These are phyloP conservation scores for Archips crataeganus DNA, from an alignment of 2,888 invertebrate genomes.

Conservation along the genomic window DNA sequence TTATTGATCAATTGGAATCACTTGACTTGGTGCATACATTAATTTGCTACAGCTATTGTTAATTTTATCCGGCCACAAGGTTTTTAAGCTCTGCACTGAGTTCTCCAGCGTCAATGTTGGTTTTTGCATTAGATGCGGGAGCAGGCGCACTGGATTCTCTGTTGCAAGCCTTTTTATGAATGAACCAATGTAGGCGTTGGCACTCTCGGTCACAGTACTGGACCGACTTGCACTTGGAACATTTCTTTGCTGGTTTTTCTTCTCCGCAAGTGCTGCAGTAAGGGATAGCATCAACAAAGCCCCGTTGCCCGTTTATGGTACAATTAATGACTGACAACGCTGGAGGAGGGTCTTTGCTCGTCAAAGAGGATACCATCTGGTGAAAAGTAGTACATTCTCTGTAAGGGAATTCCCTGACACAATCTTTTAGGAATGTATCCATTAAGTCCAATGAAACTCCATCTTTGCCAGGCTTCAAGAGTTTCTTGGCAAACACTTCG, in stretches of 20 bases:
- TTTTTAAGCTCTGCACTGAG: conserved; percentile 83
- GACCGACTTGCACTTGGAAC: conserved; percentile 96
- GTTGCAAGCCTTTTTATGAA: conserved; percentile 94
- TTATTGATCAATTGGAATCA: conserved; percentile 35
- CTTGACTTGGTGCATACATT: conserved; percentile 41
- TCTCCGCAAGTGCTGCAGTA: conserved; percentile 95
- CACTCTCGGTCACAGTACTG: conserved; percentile 98
- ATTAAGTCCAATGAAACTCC: conserved; percentile 88
- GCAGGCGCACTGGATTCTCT: conserved; percentile 83
- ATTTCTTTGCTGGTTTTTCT: conserved; percentile 96
- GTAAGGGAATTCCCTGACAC: conserved; percentile 95
- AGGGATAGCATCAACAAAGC: conserved; percentile 89
- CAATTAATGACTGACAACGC: conserved; percentile 91
- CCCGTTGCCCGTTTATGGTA: conserved; percentile 95
- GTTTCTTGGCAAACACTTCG: conserved; percentile 91
- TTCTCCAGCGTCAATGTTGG: conserved; percentile 76
- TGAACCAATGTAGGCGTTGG: conserved; percentile 96
- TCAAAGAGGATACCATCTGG: conserved; percentile 92
- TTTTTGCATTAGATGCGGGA: conserved; percentile 57
- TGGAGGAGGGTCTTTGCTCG: conserved; percentile 90
- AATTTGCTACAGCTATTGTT: conserved; percentile 29
- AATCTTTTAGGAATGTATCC: conserved; percentile 92
- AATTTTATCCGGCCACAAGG: conserved; percentile 72
- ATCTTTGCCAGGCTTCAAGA: conserved; percentile 91
- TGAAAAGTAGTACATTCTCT: conserved; percentile 95